Base-by-base conservation (phyloP, 2,888 invertebrate species). In the Kryphioiulus occultus region DNA sequence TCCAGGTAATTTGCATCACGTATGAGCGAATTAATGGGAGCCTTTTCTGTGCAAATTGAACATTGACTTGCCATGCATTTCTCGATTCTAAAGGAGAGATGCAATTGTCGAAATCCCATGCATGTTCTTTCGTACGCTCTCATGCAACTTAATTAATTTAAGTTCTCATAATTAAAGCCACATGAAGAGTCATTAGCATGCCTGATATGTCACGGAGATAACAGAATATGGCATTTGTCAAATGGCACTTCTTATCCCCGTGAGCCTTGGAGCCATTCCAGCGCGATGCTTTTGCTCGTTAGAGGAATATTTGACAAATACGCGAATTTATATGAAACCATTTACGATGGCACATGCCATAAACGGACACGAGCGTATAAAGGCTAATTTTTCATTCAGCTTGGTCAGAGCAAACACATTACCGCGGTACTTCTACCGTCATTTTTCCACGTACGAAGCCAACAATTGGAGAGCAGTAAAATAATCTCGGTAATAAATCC, bases 321-420 rank as follows among this genome's bases (percentile, higher is more conserved):
- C 78, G 10, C 10, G 26, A 30, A 78, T 78, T 78, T 78, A n/a
- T n/a, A 78, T 78, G 78, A 78, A 78, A 78, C 30, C 78, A 78
- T 78, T 78, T 78, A 78, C 30, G 78, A 78, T 26, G 30, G 78
- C 78, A 78, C 30, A 12, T 78, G 78, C 9, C 78, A 78, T 78
- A 78, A 78, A 78, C 78, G 10, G 30, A 30, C 4, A 78, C 78
- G 78, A 78, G 78, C 30, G 26, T 30, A 78, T 78, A 78, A 78
- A 78, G 30, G 78, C 78, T 78, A 78, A 78, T 78, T 78, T 78
- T 78, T 78, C 78, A 78, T 10, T 78, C 78, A 78, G 78, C 22
- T 78, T 30, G 78, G 78, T 78, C 78, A 12, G 78, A 78, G 78
- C 78, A 78, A 78, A 30, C 30, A 78, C 12, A 30, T 30, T 30